These are phyloP conservation scores for Zeugodacus cucurbitae DNA, from an alignment of 1,140 invertebrate species.

Conservation along the genomic window DNA sequence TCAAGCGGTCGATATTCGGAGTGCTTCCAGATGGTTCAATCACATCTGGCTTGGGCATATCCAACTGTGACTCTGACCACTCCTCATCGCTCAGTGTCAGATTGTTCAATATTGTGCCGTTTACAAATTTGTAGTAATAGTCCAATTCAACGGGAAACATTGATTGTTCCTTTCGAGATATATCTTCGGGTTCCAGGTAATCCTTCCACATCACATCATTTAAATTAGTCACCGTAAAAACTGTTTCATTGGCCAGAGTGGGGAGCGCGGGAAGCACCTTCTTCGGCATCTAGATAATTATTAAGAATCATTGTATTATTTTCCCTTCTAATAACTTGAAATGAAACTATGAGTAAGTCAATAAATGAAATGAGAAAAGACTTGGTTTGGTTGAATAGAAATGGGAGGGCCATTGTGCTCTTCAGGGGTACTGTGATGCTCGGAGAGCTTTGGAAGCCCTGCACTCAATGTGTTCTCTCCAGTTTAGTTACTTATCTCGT, in stretches of 20 bases:
- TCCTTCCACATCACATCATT: conserved; percentile 65
- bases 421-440: too few relatives aligned
- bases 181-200: conserved; percentile 74
- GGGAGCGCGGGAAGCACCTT: conserved; percentile 40
- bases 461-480: too few relatives aligned
- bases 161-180: conserved; percentile 70
- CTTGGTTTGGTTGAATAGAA: too few relatives aligned
- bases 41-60: conserved; percentile 46
- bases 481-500: too few relatives aligned
- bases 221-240: background rate
- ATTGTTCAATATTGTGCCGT: conserved; percentile 40
- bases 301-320: background rate
- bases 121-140: conserved; percentile 69
- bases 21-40: background rate
- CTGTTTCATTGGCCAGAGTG: background rate
- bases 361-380: too few relatives aligned
- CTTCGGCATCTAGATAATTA: background rate
- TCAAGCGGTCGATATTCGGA: background rate
- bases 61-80: conserved; percentile 52
- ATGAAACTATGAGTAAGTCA: too few relatives aligned
- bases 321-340: too few relatives aligned
- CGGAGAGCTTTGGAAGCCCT: too few relatives aligned
- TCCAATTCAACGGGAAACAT: conserved; percentile 75
- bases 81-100: conserved; percentile 47
- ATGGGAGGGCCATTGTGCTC: too few relatives aligned